These are phyloP conservation scores for Mantis religiosa DNA, from an alignment of 2,888 invertebrate species.

Conservation along the genomic window DNA sequence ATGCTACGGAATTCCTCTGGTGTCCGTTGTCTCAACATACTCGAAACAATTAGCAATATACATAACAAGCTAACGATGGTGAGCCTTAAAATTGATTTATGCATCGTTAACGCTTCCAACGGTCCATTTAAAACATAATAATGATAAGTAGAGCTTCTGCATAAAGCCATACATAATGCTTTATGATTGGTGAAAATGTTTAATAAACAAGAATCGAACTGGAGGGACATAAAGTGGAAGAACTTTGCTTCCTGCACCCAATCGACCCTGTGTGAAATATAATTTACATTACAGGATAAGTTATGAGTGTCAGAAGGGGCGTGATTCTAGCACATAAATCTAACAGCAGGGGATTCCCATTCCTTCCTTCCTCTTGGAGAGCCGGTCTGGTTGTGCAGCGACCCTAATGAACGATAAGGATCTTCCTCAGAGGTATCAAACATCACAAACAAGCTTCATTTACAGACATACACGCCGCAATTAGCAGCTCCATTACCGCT, in stretches of 20 bases:
- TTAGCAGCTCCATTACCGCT: not conserved
- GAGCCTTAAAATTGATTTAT: not conserved
- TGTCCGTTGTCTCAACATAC: too few relatives aligned
- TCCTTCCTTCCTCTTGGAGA: not conserved
- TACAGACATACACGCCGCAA: not conserved
- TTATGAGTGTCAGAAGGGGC: conserved; percentile 30
- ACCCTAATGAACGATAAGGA: conserved; percentile 14
- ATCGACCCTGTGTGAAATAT: conserved; percentile 26
- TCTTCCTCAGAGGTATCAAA: not conserved
- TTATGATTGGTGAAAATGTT: not conserved
- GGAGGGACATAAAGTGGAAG: not conserved
- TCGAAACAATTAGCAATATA: too few relatives aligned
- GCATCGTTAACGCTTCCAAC: not conserved
- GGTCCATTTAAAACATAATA: not conserved
- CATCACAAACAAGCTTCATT: not conserved
- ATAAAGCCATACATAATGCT: not conserved
- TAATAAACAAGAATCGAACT: not conserved
- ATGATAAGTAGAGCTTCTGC: not conserved
- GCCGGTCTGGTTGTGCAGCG: not conserved
- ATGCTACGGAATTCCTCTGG: too few relatives aligned
- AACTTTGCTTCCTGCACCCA: not conserved
- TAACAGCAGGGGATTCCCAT: conserved; percentile 27
- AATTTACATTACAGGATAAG: conserved; percentile 46
- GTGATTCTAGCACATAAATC: conserved; percentile 28
- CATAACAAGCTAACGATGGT: too few relatives aligned